Percentiles rank a stretch among this genome's conserved stretches.
phyloP scores from a whole-genome alignment of 2,797 vertebrate genomes.

The Monodelphis domestica region DNA sequence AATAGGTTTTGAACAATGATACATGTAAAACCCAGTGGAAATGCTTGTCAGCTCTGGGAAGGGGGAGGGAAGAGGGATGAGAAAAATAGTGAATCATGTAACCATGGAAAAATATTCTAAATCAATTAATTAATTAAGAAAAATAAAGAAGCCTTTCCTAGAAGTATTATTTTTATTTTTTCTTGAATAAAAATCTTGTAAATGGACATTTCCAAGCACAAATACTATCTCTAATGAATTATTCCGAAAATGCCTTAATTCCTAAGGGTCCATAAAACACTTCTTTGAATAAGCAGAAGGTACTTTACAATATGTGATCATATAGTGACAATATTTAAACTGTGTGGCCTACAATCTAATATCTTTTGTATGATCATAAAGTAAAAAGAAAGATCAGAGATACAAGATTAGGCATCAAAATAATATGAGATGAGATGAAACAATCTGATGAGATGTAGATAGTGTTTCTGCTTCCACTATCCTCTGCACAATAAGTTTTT shows the following conservation, averaged over 20 bases:
- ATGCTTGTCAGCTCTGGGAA: too few relatives aligned
- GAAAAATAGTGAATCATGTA: too few relatives aligned
- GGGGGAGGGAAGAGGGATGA: too few relatives aligned
- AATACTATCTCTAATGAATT: neutral
- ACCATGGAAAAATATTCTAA: too few relatives aligned
- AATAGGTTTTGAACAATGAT: too few relatives aligned
- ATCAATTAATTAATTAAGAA: too few relatives aligned
- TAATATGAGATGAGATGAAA: neutral
- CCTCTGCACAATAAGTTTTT: neutral
- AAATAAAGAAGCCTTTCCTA: conserved; percentile 12
- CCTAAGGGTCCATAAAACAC: neutral
- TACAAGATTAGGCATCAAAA: neutral
- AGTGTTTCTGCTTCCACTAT: neutral
- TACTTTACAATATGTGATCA: neutral
- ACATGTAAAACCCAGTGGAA: too few relatives aligned
- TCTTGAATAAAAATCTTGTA: conserved; percentile 33
- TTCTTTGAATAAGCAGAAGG: neutral
- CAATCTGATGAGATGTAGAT: neutral
- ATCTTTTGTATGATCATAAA: neutral
- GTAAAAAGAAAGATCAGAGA: neutral
- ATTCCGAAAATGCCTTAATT: conserved; percentile 16
- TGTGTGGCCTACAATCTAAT: neutral
- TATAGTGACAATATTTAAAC: neutral
- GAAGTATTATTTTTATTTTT: conserved; percentile 57
- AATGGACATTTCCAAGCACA: conserved; percentile 50